Evolutionary conservation across 2,797 vertebrate species (phyloP).

Genomic region (Staurois parvus): DNA sequence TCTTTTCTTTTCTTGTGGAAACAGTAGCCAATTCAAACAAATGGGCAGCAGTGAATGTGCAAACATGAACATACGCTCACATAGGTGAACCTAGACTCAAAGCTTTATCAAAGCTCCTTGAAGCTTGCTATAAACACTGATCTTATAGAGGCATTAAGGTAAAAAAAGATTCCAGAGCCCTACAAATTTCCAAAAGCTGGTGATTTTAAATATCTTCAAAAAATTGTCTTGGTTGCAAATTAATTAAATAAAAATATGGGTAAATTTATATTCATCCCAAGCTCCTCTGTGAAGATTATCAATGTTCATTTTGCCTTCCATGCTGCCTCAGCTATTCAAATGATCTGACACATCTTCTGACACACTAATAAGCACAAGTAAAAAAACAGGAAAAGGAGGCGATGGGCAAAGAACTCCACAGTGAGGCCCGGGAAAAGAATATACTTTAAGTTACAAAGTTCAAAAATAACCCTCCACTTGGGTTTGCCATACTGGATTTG

Average conservation of each 20-base stretch:
- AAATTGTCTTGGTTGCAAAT: too few species aligned
- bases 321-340: too few species aligned
- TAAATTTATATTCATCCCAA: neutral
- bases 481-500: neutral
- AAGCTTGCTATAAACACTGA: neutral
- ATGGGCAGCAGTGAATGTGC: too few species aligned
- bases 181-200: neutral
- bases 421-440: neutral
- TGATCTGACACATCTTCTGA: too few species aligned
- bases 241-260: too few species aligned
- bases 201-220: neutral
- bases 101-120: neutral
- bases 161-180: neutral
- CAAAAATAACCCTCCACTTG: too few species aligned
- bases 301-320: too few species aligned
- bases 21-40: too few species aligned
- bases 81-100: too few species aligned
- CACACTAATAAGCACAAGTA: too few species aligned
- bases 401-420: neutral
- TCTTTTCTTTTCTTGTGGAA: too few species aligned
- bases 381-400: neutral
- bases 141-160: neutral
- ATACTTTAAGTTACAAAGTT: neutral
- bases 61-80: too few species aligned
- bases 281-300: neutral